Evolutionary conservation across 2,113 vertebrate genomes (phyloP).

Genomic region (Stigmatopora argus): DNA sequence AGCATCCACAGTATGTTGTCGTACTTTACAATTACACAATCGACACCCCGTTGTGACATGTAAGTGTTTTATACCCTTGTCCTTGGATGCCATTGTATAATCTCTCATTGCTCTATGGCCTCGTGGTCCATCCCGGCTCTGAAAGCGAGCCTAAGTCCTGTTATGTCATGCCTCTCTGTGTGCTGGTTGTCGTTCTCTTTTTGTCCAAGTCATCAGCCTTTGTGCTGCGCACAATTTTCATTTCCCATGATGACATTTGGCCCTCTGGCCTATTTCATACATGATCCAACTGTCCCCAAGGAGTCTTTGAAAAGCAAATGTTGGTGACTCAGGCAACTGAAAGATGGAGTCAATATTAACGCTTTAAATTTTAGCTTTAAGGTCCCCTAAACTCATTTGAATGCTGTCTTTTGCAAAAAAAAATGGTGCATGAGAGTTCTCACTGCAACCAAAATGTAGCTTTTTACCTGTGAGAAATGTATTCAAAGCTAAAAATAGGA

Average conservation of each 20-base stretch:
- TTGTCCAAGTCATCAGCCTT: slow-evolving; percentile 16
- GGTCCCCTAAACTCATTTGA: too few species aligned
- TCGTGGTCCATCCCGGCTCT: slow-evolving; percentile 25
- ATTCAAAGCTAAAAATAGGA: neutral
- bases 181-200: slow-evolving; percentile 13
- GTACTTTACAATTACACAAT: slow-evolving; percentile 28
- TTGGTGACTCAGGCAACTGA: neutral
- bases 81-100: slow-evolving; percentile 54
- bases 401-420: too few species aligned
- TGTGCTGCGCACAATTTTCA: neutral
- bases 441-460: neutral
- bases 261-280: slow-evolving; percentile 2
- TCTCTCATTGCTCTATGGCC: slow-evolving; percentile 35
- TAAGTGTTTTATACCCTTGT: slow-evolving; percentile 32
- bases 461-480: neutral
- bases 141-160: slow-evolving; percentile 46
- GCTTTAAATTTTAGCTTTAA: neutral
- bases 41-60: slow-evolving; percentile 22
- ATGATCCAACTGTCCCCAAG: neutral
- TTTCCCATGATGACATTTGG: neutral
- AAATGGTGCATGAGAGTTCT: neutral
- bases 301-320: slow-evolving; percentile 11
- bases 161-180: slow-evolving; percentile 42
- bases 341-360: neutral
- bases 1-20: slow-evolving; percentile 32